A percentile compares a stretch with the other conserved stretches of the same genome.
These are phyloP conservation scores for Steinernema scapterisci DNA, from an alignment of 2,888 invertebrate species.

Conservation along the genomic window DNA sequence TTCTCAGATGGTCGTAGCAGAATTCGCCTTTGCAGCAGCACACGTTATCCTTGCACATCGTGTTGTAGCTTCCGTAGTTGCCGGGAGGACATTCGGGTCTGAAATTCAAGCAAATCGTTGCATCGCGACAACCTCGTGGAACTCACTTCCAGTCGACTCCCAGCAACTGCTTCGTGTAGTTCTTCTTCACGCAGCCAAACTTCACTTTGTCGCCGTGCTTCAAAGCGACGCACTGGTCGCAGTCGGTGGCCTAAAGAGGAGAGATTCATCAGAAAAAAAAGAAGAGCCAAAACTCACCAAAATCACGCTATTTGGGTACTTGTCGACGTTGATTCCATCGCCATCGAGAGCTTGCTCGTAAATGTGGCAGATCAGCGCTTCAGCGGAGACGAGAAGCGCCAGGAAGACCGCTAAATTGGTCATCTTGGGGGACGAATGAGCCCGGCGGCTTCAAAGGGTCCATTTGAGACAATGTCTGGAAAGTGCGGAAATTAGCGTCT, in stretches of 20 bases:
- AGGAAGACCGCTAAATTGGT: neutral
- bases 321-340: neutral
- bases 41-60: neutral
- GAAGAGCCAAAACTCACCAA: neutral
- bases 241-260: slow-evolving; percentile 1
- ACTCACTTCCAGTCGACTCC: neutral
- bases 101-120: neutral
- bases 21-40: neutral
- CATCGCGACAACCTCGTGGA: neutral
- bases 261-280: neutral
- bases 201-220: neutral
- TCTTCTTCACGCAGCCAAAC: neutral
- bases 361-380: slow-evolving; percentile 11
- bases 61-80: neutral
- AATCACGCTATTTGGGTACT: neutral
- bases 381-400: neutral
- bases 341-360: neutral
- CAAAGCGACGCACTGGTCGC: neutral
- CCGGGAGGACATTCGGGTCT: neutral
- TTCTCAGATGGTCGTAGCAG: neutral
- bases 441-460: too few relatives aligned
- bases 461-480: too few relatives aligned
- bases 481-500: too few relatives aligned
- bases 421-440: neutral
- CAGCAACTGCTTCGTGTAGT: neutral